Evolutionary conservation across 2,113 vertebrate species (phyloP).

Genomic region (Hiodon tergisus): DNA sequence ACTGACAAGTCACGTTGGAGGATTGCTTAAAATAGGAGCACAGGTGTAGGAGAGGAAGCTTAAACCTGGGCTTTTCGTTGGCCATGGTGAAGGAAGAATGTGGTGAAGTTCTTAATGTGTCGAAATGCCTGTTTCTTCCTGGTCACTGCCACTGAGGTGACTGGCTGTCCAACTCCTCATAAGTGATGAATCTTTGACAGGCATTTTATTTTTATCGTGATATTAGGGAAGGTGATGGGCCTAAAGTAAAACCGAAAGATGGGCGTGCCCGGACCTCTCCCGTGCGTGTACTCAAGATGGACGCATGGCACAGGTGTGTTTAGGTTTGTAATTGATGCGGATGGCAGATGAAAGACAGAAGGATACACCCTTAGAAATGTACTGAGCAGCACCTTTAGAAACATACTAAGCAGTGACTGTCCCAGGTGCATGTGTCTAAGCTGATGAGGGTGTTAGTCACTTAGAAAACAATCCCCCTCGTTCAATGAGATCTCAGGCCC

Average conservation of each 20-base stretch:
- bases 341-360: no score
- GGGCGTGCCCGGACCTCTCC: constrained; percentile 22
- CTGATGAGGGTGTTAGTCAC: constrained; percentile 26
- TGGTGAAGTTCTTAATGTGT: constrained; percentile 59
- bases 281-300: no score
- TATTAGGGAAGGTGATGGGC: constrained; percentile 20
- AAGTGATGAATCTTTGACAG: constrained; percentile 61
- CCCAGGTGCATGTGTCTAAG: constrained; percentile 31
- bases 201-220: constrained; percentile 46
- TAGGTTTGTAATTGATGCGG: no score
- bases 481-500: background rate
- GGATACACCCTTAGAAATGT: background rate
- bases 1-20: constrained; percentile 62
- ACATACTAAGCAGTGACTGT: constrained; percentile 40
- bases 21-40: constrained; percentile 68
- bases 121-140: constrained; percentile 42
- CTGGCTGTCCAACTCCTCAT: constrained; percentile 50
- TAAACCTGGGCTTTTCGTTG: constrained; percentile 61
- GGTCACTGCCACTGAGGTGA: constrained; percentile 48
- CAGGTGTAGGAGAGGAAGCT: constrained; percentile 54
- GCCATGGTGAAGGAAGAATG: constrained; percentile 51
- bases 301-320: no score
- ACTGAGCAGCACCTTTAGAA: no score
- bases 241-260: background rate
- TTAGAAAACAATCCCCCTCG: constrained; percentile 27